These are phyloP conservation scores for Erythrocercus mccallii DNA, from an alignment of 2,113 vertebrate genomes.

Conservation along the genomic window DNA sequence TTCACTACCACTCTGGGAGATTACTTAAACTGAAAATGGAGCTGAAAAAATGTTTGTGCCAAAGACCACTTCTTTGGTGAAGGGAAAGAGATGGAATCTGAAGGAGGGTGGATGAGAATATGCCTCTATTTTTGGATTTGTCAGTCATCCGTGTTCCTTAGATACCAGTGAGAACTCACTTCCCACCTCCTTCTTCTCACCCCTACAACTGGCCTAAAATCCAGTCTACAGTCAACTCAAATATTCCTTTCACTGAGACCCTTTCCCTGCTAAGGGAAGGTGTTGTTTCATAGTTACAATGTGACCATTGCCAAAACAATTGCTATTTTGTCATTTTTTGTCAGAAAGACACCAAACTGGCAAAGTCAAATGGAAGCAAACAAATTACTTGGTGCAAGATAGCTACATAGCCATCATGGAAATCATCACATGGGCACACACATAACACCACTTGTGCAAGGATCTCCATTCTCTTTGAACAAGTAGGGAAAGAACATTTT, in stretches of 20 bases:
- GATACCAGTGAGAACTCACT: neutral
- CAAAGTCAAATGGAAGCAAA: neutral
- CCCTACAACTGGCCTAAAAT: neutral
- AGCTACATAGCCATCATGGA: neutral
- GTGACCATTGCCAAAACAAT: neutral
- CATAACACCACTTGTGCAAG: neutral
- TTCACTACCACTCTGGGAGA: neutral
- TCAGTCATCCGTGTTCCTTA: neutral
- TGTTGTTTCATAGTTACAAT: neutral
- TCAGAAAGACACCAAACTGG: neutral
- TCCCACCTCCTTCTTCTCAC: neutral
- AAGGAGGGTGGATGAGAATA: neutral
- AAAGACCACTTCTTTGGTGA: neutral
- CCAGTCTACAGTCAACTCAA: neutral
- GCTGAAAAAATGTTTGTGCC: neutral
- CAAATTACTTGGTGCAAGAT: neutral
- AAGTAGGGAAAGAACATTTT: neutral
- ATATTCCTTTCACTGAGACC: neutral
- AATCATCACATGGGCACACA: neutral
- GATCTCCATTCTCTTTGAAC: neutral
- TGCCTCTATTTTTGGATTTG: neutral
- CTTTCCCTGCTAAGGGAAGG: neutral
- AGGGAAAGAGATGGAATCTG: neutral
- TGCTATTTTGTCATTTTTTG: neutral
- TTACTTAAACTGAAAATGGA: neutral